Evolutionary conservation across 2,888 invertebrate species (phyloP).

Genomic region (Pseudococcus longispinus): DNA sequence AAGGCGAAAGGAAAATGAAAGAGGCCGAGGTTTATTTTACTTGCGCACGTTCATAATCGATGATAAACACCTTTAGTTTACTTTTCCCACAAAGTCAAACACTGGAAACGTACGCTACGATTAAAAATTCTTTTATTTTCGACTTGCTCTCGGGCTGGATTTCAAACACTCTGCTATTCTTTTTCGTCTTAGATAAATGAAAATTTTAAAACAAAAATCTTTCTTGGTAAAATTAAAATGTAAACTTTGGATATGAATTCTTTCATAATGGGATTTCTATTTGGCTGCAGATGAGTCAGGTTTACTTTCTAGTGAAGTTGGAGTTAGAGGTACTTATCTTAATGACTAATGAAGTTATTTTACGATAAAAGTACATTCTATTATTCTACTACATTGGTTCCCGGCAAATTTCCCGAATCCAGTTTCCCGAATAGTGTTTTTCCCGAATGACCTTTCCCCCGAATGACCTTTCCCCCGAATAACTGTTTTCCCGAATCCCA

Average conservation of each 20-base stretch:
- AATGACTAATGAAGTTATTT: background rate
- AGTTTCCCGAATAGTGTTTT: too few relatives aligned
- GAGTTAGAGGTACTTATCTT: background rate
- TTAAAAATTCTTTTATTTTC: conserved; percentile 50
- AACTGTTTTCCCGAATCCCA: too few relatives aligned
- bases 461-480: too few relatives aligned
- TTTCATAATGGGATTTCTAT: background rate
- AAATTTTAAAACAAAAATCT: conserved; percentile 31
- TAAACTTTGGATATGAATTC: background rate
- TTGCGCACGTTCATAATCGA: conserved; percentile 49
- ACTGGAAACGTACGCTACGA: background rate
- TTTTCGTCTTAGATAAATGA: background rate
- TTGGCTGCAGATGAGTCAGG: background rate
- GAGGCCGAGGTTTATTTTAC: conserved; percentile 60
- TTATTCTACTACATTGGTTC: too few relatives aligned
- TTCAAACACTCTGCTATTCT: background rate
- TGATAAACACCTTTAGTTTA: conserved; percentile 55
- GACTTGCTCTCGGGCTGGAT: background rate
- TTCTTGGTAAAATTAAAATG: background rate
- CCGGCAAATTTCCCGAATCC: too few relatives aligned
- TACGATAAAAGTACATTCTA: background rate
- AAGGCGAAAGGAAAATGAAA: conserved; percentile 54
- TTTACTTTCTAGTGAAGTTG: background rate
- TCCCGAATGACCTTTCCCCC: too few relatives aligned
- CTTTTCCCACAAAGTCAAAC: conserved; percentile 56